These are phyloP conservation scores for Agrotis clavis DNA, from an alignment of 2,888 invertebrate genomes.

Conservation along the genomic window DNA sequence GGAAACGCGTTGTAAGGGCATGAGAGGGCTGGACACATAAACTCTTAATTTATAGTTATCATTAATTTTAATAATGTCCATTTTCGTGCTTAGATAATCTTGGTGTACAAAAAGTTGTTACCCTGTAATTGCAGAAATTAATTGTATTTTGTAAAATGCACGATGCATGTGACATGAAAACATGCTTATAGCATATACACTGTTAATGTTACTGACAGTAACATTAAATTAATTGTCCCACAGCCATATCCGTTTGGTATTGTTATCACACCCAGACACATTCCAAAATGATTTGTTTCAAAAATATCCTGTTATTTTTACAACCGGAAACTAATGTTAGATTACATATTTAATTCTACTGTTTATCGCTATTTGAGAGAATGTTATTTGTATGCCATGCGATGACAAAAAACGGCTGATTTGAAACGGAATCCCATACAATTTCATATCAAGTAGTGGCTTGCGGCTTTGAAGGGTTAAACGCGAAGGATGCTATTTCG, in stretches of 20 bases:
- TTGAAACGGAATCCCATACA: neutral
- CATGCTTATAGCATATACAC: neutral
- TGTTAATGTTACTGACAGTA: conserved; percentile 7
- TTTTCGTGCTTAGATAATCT: conserved; percentile 9
- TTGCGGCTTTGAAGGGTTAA: neutral
- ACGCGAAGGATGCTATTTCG: neutral
- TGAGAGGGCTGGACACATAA: no score
- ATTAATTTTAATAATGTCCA: neutral
- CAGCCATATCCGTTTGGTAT: conserved; percentile 2
- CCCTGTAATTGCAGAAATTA: conserved; percentile 19
- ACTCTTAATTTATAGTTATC: no score
- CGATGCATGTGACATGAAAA: conserved; percentile 17
- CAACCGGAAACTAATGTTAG: conserved; percentile 14
- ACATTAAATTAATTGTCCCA: conserved; percentile 1
- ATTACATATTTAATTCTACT: conserved; percentile 3
- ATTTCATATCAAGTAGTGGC: neutral
- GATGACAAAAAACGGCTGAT: conserved; percentile 11
- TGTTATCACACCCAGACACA: conserved; percentile 4
- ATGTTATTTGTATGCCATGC: conserved; percentile 14
- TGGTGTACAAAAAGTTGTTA: no score
- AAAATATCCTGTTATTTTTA: conserved; percentile 12
- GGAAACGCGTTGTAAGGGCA: no score
- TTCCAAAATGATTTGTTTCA: conserved; percentile 4
- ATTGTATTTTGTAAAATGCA: neutral
- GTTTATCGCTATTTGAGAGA: conserved; percentile 24